Evolutionary conservation across 2,113 vertebrate species (phyloP), one percentile per base, ranked within the genome.

Genomic region (Plotosus lineatus): DNA sequence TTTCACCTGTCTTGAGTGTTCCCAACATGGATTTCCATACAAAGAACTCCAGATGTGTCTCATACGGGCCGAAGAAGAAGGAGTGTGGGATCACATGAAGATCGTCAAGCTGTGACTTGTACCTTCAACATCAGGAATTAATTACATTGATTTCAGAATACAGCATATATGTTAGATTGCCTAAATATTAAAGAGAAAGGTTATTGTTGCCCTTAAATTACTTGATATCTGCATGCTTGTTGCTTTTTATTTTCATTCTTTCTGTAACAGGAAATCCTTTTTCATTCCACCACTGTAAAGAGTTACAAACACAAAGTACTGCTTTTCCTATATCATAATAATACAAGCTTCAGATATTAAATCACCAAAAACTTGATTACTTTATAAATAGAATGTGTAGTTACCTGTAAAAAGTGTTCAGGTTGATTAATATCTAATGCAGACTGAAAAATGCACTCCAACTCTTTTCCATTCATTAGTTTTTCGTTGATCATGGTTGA

Each of bases 1-100:
- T 42, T 21, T 60, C 19, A 84, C 86, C 84, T 85, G 88, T 77
- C 33, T 86, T 77, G 66, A 92, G 68, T 42, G 86, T 61, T 79
- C 85, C 79, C 21, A 88, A 86, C 89, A 92, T 89, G 85, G 89
- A 86, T 72, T 90, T 91, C 90, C 90, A 90, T 55, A 90, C 33
- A 26, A 90, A 90, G 80, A 88, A 89, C 86, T 88, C 79, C 69
- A 90, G 78, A 80, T 90, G 89, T 55, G 87, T 90, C 68, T 90
- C 88, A 61, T 85, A 83, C 0, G 87, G 89, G 3, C 83, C 87
- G 53, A 91, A 14, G 15, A 75, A 84, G 5, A 90, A 44, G 46
- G 78, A 82, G 6, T 28, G n/a, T 0, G 65, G 71, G 12, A 81
- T 79, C 73, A 90, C 85, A 14, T 58, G 4, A 3, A 89, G 80